phyloP scores from a whole-genome alignment of 2,797 vertebrate species.

The Acanthurus tractus region DNA sequence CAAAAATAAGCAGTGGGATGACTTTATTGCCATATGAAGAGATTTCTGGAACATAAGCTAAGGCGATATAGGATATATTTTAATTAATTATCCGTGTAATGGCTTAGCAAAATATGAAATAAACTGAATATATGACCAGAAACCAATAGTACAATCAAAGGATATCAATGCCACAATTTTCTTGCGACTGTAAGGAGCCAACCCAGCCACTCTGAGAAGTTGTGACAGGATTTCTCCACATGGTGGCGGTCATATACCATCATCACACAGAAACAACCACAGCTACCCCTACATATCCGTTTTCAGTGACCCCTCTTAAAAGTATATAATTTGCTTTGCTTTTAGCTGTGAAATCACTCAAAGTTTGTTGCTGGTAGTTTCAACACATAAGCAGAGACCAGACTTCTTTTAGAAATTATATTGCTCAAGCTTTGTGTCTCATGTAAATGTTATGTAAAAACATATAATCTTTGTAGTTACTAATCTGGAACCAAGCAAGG shows the following conservation, averaged over 20 bases:
- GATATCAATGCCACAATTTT: constrained; percentile 6
- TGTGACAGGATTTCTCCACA: constrained; percentile 65
- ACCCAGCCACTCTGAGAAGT: constrained; percentile 3
- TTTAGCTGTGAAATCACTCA: constrained; percentile 2
- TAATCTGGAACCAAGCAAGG: background rate
- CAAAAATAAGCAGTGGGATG: constrained; percentile 27
- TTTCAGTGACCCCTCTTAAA: background rate
- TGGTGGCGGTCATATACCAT: constrained; percentile 62
- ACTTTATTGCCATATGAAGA: constrained; percentile 35
- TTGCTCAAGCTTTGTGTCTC: background rate
- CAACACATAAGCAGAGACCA: background rate
- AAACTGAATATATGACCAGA: background rate
- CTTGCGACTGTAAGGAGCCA: constrained; percentile 8
- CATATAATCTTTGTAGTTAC: background rate
- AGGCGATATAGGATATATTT: constrained; percentile 20
- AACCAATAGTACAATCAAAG: background rate
- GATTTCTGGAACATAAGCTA: constrained; percentile 20
- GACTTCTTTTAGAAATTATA: background rate
- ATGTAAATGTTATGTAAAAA: background rate
- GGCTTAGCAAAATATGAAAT: background rate
- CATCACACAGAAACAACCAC: background rate
- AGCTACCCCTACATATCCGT: background rate
- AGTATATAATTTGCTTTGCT: background rate
- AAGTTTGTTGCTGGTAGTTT: background rate
- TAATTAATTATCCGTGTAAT: constrained; percentile 19